phyloP scores from a whole-genome alignment of 2,888 invertebrate species.

The Cybosia mesomella region DNA sequence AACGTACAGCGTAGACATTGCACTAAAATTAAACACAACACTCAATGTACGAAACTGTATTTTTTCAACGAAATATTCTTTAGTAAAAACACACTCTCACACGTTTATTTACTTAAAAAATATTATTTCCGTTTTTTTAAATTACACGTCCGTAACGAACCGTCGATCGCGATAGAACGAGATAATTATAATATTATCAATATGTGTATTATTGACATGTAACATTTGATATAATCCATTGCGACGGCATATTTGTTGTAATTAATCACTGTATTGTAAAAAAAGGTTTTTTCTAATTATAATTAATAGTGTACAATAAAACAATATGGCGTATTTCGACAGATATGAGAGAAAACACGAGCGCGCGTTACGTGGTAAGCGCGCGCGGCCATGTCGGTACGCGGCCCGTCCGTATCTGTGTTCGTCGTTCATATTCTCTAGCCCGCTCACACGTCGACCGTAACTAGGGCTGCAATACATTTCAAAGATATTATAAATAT shows the following conservation, averaged over 20 bases:
- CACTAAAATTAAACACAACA: constrained; percentile 70
- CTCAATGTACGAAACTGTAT: constrained; percentile 55
- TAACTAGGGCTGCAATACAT: constrained; percentile 66
- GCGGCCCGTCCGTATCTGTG: constrained; percentile 76
- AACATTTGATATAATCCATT: constrained; percentile 31
- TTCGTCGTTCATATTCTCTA: constrained; percentile 73
- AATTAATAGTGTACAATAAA: constrained; percentile 67
- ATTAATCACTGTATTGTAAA: constrained; percentile 31
- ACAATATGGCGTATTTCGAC: constrained; percentile 82
- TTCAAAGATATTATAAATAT: constrained; percentile 26
- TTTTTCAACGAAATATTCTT: constrained; percentile 67
- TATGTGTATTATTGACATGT: constrained; percentile 36
- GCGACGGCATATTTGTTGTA: constrained; percentile 19
- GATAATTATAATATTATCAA: constrained; percentile 44
- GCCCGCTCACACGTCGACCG: constrained; percentile 77
- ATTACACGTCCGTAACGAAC: constrained; percentile 48
- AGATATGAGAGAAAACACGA: constrained; percentile 78
- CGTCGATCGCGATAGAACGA: constrained; percentile 42
- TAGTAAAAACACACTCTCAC: constrained; percentile 55
- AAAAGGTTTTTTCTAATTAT: constrained; percentile 52
- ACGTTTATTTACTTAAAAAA: constrained; percentile 33
- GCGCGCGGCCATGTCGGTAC: constrained; percentile 71
- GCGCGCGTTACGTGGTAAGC: constrained; percentile 59
- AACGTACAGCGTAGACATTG: constrained; percentile 68
- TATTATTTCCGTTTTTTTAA: constrained; percentile 39